phyloP scores from a whole-genome alignment of 2,888 invertebrate genomes.

The Cephus nigrinus region DNA sequence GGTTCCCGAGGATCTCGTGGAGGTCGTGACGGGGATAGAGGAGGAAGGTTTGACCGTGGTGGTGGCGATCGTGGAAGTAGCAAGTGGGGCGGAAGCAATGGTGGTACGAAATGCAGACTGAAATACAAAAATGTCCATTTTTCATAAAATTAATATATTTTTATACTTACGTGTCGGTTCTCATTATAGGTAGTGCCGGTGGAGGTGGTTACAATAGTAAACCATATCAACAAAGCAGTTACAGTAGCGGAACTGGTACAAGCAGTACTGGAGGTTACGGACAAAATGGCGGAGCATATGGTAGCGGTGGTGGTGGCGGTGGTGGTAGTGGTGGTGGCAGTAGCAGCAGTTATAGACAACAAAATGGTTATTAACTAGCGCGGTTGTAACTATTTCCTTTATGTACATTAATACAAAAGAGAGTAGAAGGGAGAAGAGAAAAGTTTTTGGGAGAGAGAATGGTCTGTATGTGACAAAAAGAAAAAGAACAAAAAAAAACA shows the following conservation, averaged over 20 bases:
- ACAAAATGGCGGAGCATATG: constrained; percentile 17
- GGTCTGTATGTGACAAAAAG: constrained; percentile 11
- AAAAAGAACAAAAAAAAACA: constrained; percentile 4
- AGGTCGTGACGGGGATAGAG: constrained; percentile 49
- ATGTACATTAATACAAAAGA: constrained; percentile 7
- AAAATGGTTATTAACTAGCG: constrained; percentile 54
- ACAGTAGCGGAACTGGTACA: constrained; percentile 43
- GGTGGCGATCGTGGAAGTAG: constrained; percentile 43
- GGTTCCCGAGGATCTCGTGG: constrained; percentile 45
- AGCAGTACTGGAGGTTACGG: constrained; percentile 25
- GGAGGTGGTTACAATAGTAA: constrained; percentile 48
- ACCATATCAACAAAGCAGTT: constrained; percentile 52
- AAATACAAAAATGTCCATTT: background rate
- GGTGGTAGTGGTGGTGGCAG: constrained; percentile 31
- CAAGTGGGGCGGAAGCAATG: constrained; percentile 51
- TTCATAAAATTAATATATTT: background rate
- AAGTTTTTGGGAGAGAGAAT: constrained; percentile 9
- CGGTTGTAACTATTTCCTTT: background rate
- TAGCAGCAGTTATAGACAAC: constrained; percentile 47
- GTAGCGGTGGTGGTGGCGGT: constrained; percentile 16
- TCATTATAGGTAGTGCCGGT: background rate
- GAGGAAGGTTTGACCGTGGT: constrained; percentile 49
- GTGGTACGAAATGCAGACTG: constrained; percentile 33
- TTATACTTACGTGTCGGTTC: background rate
- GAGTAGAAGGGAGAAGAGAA: background rate